Conservation (phyloP, 2,113 vertebrate genomes). For the Hyla sarda region DNA sequence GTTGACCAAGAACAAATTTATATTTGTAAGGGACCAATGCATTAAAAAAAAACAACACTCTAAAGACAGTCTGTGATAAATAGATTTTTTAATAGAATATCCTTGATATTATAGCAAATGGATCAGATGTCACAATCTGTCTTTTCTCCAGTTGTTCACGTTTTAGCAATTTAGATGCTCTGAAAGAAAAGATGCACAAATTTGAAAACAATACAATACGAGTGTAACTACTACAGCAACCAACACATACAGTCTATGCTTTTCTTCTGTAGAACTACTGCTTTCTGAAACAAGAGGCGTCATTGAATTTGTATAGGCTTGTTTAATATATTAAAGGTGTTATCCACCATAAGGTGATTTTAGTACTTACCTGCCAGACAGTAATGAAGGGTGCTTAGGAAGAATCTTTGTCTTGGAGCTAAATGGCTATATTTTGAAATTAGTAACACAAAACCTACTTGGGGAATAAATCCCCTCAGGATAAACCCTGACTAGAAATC, state of each 20-base stretch:
- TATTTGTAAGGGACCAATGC: no score
- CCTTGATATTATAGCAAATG: not conserved
- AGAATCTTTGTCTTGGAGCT: no score
- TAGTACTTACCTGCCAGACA: no score
- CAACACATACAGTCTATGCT: not conserved
- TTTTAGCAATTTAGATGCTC: conserved; percentile 21
- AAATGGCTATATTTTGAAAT: no score
- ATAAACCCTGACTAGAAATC: no score
- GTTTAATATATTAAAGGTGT: not conserved
- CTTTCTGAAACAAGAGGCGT: not conserved
- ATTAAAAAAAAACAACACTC: not conserved
- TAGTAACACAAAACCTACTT: no score
- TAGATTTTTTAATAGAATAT: not conserved
- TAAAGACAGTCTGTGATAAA: not conserved
- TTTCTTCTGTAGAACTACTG: not conserved
- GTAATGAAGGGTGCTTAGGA: no score
- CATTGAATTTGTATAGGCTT: not conserved
- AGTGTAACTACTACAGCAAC: not conserved
- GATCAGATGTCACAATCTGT: not conserved
- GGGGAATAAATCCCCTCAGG: no score
- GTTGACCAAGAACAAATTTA: no score
- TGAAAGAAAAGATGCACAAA: not conserved
- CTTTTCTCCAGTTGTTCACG: not conserved
- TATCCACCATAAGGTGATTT: not conserved
- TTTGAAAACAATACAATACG: not conserved